These are phyloP conservation scores for Omphaloscelis lunosa DNA, from an alignment of 2,888 invertebrate species.

Conservation along the genomic window DNA sequence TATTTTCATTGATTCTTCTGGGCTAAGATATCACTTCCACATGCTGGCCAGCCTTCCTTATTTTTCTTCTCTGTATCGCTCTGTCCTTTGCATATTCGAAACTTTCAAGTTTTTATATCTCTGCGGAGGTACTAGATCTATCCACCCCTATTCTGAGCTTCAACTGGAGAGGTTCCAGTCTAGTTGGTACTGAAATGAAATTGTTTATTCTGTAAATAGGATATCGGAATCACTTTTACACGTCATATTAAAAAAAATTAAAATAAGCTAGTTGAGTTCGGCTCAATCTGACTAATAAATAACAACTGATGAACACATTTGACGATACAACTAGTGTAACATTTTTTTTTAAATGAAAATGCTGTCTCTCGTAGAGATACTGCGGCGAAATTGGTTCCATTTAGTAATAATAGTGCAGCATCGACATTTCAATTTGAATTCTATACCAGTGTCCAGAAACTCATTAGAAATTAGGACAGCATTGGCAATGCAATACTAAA, in stretches of 20 bases:
- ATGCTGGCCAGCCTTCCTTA: neutral
- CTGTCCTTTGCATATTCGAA: neutral
- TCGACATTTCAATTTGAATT: slow-evolving; percentile 41
- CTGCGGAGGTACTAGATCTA: neutral
- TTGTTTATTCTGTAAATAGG: too few relatives aligned
- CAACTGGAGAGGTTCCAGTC: neutral
- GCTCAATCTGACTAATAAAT: neutral
- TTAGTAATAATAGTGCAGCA: slow-evolving; percentile 16
- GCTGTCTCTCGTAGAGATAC: too few relatives aligned
- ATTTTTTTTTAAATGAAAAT: neutral
- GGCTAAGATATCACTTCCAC: neutral
- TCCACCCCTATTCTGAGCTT: neutral
- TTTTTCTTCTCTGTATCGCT: neutral
- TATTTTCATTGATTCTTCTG: neutral
- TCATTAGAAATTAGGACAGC: slow-evolving; percentile 46
- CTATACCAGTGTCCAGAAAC: slow-evolving; percentile 31
- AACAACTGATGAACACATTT: neutral
- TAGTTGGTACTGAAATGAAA: too few relatives aligned
- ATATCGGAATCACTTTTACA: too few relatives aligned
- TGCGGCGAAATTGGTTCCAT: slow-evolving; percentile 18
- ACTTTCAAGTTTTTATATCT: neutral
- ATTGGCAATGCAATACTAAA: slow-evolving; percentile 14
- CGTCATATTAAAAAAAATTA: too few relatives aligned
- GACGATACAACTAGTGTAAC: too few relatives aligned
- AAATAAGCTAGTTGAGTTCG: too few relatives aligned